Evolutionary conservation across 2,888 invertebrate genomes (phyloP).

Genomic region (Phengaris arion): DNA sequence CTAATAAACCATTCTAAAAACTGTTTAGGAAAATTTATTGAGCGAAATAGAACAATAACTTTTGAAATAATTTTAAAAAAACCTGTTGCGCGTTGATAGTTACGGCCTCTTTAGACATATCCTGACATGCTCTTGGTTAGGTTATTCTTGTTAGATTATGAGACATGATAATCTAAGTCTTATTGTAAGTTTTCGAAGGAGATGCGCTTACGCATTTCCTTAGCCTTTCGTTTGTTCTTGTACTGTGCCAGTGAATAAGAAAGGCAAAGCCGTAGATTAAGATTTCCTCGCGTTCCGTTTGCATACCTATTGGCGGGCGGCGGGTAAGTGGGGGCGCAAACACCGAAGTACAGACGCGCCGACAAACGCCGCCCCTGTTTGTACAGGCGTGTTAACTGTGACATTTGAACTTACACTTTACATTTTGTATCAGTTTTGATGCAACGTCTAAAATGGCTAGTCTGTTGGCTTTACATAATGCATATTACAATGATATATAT

Average conservation of each 20-base stretch:
- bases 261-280: constrained; percentile 53
- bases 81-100: no score
- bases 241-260: constrained; percentile 36
- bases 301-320: constrained; percentile 65
- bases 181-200: no score
- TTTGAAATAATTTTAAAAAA: no score
- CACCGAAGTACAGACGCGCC: constrained; percentile 63
- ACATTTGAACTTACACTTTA: constrained; percentile 54
- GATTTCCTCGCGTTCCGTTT: constrained; percentile 71
- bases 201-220: constrained; percentile 1
- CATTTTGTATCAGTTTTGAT: constrained; percentile 16
- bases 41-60: no score
- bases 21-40: no score
- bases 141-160: no score
- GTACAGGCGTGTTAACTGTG: constrained; percentile 51
- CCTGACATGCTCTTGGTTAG: no score
- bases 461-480: not conserved
- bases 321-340: constrained; percentile 72
- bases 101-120: no score
- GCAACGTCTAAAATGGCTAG: not conserved
- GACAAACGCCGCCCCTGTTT: constrained; percentile 61
- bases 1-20: no score
- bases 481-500: no score
- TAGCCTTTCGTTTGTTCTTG: constrained; percentile 18
- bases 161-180: no score